Base-by-base conservation (phyloP, 2,888 invertebrate species). In the Stomorhina lunata region DNA sequence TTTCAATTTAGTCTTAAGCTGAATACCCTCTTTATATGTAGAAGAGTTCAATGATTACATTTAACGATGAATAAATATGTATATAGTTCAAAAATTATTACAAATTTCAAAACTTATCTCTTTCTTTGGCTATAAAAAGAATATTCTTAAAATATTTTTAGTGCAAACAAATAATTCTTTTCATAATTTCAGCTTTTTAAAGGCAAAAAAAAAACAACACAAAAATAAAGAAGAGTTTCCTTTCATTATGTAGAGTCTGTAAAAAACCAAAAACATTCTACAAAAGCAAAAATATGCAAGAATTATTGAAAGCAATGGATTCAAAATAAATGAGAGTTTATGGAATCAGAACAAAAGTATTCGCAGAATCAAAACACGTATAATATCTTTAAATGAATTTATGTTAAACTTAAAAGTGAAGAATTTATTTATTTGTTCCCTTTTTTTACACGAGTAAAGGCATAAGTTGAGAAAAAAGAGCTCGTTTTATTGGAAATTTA, bases 61-160 rank as follows among this genome's bases (percentile, higher is more conserved):
- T 40, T 61, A 72, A 61, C 61, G 59, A 50, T 20, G 37, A 50
- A 61, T 61, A 72, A 63, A 63, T 65, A 63, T 37, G 53, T 43
- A 45, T 32, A 6, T n/a, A 15, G 9, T 43, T 43, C 7, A 2
- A 0, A 43, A 15, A 43, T 27, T 20, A 55, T 79, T 72, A 50
- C 40, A 79, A 79, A 79, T 72, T 65, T 50, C 66, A 72, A 66
- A 72, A 72, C 48, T 79, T 79, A 59, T 72, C 66, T 72, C 25
- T 75, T 75, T 73, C 10, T 72, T 37, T 3, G 1, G 15, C 34
- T 53, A 29, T 22, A 32, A 37, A 25, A 10, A 53, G 22, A 57
- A 76, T 57, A 37, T n/a, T 40, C 48, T 40, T 7, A 20, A 57
- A 48, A 72, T 79, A 50, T 65, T 43, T 72, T 72, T 72, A 59